Evolutionary conservation across 1,140 invertebrate species (phyloP).

Genomic region (Lepidurus packardi): DNA sequence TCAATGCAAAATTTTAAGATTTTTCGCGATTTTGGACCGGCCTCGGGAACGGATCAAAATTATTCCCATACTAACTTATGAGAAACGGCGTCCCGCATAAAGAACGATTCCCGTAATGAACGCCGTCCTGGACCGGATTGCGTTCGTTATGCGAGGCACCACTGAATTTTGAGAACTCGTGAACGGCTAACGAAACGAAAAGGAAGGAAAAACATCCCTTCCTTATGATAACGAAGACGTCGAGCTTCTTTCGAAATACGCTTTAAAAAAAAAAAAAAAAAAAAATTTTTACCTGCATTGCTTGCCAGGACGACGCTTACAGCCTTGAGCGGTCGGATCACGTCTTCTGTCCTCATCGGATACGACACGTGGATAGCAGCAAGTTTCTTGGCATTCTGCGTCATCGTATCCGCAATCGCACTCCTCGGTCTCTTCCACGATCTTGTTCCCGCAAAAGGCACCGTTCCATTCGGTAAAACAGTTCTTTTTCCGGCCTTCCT

Average conservation of each 20-base stretch:
- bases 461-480: slow-evolving; percentile 86
- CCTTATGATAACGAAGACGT: too few relatives aligned
- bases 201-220: slow-evolving; percentile 26
- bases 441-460: slow-evolving; percentile 98
- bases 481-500: slow-evolving; percentile 86
- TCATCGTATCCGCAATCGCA: slow-evolving; percentile 98
- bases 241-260: too few relatives aligned
- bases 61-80: not conserved
- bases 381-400: slow-evolving; percentile 84
- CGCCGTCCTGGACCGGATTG: not conserved
- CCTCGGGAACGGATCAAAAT: too few relatives aligned
- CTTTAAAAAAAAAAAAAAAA: too few relatives aligned
- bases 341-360: slow-evolving; percentile 59
- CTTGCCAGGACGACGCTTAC: slow-evolving; percentile 65
- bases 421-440: slow-evolving; percentile 94
- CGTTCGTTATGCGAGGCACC: not conserved
- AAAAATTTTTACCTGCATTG: slow-evolving; percentile 73
- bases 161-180: too few relatives aligned
- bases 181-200: too few relatives aligned
- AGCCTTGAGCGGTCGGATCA: slow-evolving; percentile 70
- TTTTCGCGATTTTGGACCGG: too few relatives aligned
- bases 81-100: too few relatives aligned
- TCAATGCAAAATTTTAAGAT: too few relatives aligned
- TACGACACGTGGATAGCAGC: slow-evolving; percentile 83
- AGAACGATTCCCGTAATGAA: too few relatives aligned